Conservation (phyloP, 1,140 invertebrate genomes). For the Drosophila carrolli region DNA sequence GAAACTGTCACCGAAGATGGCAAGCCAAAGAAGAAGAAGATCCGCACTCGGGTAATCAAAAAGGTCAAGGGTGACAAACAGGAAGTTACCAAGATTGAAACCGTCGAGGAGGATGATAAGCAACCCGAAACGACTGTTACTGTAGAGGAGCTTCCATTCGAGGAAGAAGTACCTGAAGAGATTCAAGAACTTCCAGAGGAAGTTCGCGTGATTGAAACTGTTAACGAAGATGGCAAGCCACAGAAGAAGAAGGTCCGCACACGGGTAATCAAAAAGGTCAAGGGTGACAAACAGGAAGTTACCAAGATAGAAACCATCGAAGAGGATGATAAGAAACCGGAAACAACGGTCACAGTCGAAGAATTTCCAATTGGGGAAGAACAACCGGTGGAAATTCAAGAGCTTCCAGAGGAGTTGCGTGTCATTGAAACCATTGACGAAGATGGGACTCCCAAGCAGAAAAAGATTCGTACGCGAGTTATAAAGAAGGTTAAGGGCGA, state of each 20-base stretch:
- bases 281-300: conserved; percentile 75
- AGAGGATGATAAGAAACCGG: conserved; percentile 59
- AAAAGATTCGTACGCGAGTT: conserved; percentile 75
- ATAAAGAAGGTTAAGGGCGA: conserved; percentile 83
- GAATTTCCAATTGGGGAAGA: conserved; percentile 47
- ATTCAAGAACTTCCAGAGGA: conserved; percentile 8
- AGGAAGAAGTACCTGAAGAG: neutral
- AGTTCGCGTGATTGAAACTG: neutral
- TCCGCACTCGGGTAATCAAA: conserved; percentile 3
- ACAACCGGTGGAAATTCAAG: conserved; percentile 33
- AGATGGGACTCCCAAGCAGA: conserved; percentile 46
- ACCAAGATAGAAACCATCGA: conserved; percentile 83
- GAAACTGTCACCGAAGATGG: conserved; percentile 8
- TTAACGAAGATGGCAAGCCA: conserved; percentile 58
- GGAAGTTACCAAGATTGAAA: conserved; percentile 8
- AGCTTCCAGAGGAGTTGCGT: conserved; percentile 60
- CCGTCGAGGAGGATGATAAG: conserved; percentile 5
- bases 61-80: conserved; percentile 11
- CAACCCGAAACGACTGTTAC: neutral
- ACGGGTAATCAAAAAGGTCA: conserved; percentile 57
- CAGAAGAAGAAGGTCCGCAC: conserved; percentile 64
- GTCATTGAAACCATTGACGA: conserved; percentile 42
- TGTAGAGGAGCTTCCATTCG: neutral
- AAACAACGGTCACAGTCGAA: conserved; percentile 48
- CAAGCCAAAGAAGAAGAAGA: conserved; percentile 6